Percentiles rank a stretch among this genome's conserved stretches.
Evolutionary conservation across 2,797 vertebrate species (phyloP).

Genomic region (Dallia pectoralis): DNA sequence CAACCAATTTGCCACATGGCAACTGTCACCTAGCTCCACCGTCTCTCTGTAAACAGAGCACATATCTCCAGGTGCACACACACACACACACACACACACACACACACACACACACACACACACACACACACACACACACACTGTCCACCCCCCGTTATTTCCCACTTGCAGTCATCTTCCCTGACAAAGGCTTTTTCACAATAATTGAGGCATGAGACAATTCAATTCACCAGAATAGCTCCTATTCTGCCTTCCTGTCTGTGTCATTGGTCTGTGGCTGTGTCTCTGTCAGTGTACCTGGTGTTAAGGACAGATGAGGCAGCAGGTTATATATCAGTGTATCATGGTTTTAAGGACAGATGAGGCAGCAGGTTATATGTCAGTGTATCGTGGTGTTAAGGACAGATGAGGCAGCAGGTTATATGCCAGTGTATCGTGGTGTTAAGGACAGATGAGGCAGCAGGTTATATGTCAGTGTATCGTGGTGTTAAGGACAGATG

Average conservation of each 20-base stretch:
- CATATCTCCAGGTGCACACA: constrained; percentile 53
- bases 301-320: neutral
- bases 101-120: neutral
- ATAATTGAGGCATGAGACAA: constrained; percentile 71
- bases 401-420: neutral
- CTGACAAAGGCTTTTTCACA: constrained; percentile 65
- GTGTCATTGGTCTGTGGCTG: constrained; percentile 14
- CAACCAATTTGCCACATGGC: constrained; percentile 10
- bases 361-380: neutral
- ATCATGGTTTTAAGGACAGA: neutral
- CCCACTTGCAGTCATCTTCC: constrained; percentile 62
- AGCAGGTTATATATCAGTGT: neutral
- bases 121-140: neutral
- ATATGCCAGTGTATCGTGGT: neutral
- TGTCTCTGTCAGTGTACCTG: constrained; percentile 8
- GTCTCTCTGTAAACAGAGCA: constrained; percentile 41
- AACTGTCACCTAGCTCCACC: constrained; percentile 39
- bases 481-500: neutral
- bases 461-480: neutral
- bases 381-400: neutral
- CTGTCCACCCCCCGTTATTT: constrained; percentile 52
- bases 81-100: neutral
- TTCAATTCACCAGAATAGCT: constrained; percentile 61
- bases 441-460: neutral
- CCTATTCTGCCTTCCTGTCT: constrained; percentile 28